These are phyloP conservation scores for Sardina pilchardus DNA, from an alignment of 2,113 vertebrate genomes.

Conservation along the genomic window DNA sequence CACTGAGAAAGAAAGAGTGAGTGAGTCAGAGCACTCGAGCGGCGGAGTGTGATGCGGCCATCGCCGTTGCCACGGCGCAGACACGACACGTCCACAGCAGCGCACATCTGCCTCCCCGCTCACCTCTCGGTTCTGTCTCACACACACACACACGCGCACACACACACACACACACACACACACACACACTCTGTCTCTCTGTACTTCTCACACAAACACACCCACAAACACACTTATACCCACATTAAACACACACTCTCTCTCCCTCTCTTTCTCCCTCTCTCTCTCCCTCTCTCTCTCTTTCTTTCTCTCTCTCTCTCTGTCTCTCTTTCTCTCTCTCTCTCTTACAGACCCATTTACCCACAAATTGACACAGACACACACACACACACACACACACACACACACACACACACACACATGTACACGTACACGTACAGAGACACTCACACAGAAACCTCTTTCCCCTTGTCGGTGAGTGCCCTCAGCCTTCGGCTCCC, in stretches of 20 bases:
- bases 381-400: neutral
- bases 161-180: neutral
- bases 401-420: conserved; percentile 2
- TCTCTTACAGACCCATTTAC: neutral
- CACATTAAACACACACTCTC: too few species aligned
- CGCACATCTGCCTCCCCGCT: neutral
- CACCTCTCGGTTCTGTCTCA: neutral
- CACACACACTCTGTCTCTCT: neutral
- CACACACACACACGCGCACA: neutral
- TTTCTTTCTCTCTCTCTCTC: neutral
- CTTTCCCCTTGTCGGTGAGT: conserved; percentile 1
- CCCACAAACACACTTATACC: neutral
- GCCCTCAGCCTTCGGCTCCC: conserved; percentile 1
- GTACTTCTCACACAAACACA: neutral
- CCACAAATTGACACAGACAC: neutral
- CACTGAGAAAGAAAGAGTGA: neutral
- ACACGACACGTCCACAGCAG: conserved; percentile 1
- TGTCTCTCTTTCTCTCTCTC: neutral
- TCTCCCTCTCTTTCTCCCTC: too few species aligned
- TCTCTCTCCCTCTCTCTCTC: neutral
- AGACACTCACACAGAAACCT: neutral
- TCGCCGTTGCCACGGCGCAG: neutral
- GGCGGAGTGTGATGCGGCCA: neutral
- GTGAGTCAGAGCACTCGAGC: neutral
- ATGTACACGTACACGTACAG: neutral